Percentiles rank a stretch among this genome's conserved stretches.
phyloP scores from a whole-genome alignment of 2,888 invertebrate species.

The Notodonta ziczac region DNA sequence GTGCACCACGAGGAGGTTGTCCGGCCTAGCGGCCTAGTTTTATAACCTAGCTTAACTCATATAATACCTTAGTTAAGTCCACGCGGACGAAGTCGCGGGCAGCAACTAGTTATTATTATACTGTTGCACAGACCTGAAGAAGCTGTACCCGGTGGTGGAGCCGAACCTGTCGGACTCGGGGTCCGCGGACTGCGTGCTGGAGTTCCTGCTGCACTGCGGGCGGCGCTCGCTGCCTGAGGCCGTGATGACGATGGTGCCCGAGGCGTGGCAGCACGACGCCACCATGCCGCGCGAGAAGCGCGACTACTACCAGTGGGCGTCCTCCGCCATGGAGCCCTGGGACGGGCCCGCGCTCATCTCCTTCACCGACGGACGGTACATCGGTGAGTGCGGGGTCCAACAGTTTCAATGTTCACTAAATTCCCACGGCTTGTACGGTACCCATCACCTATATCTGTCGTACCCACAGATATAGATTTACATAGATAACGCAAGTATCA shows the following conservation, averaged over 20 bases:
- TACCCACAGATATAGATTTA: no score
- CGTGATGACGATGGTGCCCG: slow-evolving; percentile 99
- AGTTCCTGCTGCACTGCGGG: slow-evolving; percentile 97
- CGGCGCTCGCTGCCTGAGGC: slow-evolving; percentile 97
- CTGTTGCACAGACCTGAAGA: slow-evolving; percentile 86
- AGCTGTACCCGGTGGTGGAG: slow-evolving; percentile 98
- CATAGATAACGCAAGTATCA: no score
- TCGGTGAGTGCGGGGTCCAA: slow-evolving; percentile 85
- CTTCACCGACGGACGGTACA: slow-evolving; percentile 98
- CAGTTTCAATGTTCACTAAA: no score
- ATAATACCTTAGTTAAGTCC: no score
- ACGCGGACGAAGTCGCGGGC: no score
- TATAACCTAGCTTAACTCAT: no score
- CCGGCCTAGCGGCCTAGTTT: no score
- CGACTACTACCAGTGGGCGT: slow-evolving; percentile 98
- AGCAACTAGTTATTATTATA: no score
- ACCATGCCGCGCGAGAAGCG: slow-evolving; percentile 97
- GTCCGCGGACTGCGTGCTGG: slow-evolving; percentile 98
- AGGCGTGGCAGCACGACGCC: slow-evolving; percentile 98
- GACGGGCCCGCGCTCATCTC: slow-evolving; percentile 98
- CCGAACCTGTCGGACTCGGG: slow-evolving; percentile 99
- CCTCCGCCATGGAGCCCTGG: slow-evolving; percentile 99
- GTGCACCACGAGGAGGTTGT: no score
- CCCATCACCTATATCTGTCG: no score
- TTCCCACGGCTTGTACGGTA: no score